These are phyloP conservation scores for Teleopsis dalmanni DNA, from an alignment of 1,140 invertebrate species.

Conservation along the genomic window DNA sequence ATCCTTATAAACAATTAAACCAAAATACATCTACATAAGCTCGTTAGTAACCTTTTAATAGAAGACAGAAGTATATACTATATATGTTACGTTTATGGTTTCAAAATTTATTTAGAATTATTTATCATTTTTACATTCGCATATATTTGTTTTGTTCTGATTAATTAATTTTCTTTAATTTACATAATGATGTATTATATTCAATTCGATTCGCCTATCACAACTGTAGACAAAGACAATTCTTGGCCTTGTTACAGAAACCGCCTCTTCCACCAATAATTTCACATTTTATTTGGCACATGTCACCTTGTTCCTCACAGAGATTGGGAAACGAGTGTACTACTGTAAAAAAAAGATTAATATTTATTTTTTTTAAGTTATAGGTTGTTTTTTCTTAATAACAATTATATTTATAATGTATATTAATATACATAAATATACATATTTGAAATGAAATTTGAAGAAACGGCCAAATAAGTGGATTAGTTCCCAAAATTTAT, in stretches of 20 bases:
- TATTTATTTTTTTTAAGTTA: too few species aligned
- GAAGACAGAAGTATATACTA: not conserved
- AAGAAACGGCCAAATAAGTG: not conserved
- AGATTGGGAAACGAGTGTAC: constrained; percentile 14
- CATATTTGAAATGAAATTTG: not conserved
- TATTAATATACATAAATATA: not conserved
- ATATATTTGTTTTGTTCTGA: not conserved
- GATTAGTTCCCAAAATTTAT: not conserved
- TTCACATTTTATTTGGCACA: constrained; percentile 25
- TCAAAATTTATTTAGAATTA: not conserved
- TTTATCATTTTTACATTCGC: not conserved
- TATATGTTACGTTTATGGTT: not conserved
- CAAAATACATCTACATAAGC: not conserved
- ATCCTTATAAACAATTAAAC: not conserved
- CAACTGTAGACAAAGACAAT: constrained; percentile 29
- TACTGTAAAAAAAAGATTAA: not conserved
- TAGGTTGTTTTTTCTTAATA: too few species aligned
- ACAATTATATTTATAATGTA: not conserved
- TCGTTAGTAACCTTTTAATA: not conserved
- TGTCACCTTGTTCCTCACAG: constrained; percentile 29
- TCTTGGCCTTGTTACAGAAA: constrained; percentile 24
- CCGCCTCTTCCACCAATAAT: constrained; percentile 30
- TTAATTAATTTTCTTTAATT: not conserved
- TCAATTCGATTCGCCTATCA: constrained; percentile 3
- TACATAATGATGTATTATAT: not conserved